Conservation (phyloP, 2,888 invertebrate species). For the Lasioglossum pauxillum region DNA sequence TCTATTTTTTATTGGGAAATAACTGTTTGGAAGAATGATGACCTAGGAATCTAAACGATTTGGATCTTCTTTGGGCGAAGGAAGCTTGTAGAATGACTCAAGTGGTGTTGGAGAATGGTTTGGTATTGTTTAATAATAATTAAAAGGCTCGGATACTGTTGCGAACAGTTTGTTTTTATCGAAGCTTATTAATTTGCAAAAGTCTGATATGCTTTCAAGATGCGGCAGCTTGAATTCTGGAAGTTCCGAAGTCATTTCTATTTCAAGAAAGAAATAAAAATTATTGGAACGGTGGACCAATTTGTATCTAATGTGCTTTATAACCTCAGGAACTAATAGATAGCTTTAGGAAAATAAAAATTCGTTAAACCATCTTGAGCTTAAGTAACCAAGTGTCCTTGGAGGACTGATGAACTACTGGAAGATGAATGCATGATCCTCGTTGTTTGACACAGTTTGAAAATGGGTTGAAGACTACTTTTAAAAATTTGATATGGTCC, state of each 20-base stretch:
- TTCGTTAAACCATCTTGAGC: not conserved
- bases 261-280: not conserved
- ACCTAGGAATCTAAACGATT: no score
- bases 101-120: not conserved
- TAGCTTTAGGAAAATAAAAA: not conserved
- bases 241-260: not conserved
- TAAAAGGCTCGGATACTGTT: no score
- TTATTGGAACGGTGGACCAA: not conserved
- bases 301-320: not conserved
- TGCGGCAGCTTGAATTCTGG: not conserved
- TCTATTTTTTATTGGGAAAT: not conserved
- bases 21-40: not conserved
- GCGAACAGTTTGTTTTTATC: no score
- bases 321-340: not conserved
- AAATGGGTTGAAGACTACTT: not conserved
- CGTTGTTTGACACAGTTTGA: not conserved
- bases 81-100: not conserved
- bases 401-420: not conserved
- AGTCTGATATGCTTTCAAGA: no score
- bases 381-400: not conserved
- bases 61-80: not conserved
- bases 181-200: no score
- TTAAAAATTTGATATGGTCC: not conserved
- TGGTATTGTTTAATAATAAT: no score
- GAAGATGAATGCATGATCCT: not conserved